A percentile compares a stretch with the other conserved stretches of the same genome.
Conservation (phyloP, 2,888 invertebrate species). For the Ceratothoa steindachneri region DNA sequence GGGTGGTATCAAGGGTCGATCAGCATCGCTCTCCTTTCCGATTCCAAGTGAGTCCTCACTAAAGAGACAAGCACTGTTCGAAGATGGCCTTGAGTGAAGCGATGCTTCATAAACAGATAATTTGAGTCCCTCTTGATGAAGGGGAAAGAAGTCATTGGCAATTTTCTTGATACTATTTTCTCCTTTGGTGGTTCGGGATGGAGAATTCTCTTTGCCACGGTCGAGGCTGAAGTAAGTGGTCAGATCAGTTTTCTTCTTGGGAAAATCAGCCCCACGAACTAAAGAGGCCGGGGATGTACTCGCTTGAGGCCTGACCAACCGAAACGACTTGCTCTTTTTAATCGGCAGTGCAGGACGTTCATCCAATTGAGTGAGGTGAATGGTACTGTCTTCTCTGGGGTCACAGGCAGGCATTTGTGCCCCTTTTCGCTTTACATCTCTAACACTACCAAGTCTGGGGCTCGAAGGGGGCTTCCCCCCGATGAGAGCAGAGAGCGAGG, state of each 20-base stretch:
- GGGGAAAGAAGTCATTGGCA: conserved; percentile 1
- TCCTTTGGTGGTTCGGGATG: background rate
- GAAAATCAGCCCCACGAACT: conserved; percentile 32
- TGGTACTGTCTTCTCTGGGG: background rate
- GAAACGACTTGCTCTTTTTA: conserved; percentile 45
- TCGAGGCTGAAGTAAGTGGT: conserved; percentile 45
- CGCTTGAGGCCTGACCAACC: conserved; percentile 28
- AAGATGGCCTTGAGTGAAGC: background rate
- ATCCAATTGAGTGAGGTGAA: conserved; percentile 24
- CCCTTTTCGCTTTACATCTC: background rate
- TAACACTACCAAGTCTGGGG: background rate
- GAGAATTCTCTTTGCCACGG: conserved; percentile 11
- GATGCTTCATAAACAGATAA: conserved; percentile 27
- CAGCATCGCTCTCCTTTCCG: background rate
- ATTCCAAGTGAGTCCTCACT: background rate
- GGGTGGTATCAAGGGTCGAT: background rate
- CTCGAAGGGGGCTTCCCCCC: background rate
- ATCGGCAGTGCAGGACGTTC: conserved; percentile 44
- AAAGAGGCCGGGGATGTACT: conserved; percentile 7
- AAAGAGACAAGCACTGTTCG: background rate
- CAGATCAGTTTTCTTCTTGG: conserved; percentile 31
- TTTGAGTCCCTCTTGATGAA: conserved; percentile 34
- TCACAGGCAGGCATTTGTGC: background rate
- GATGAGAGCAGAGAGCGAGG: background rate
- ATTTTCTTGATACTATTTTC: conserved; percentile 6